Conservation (phyloP, 2,888 invertebrate genomes). For the Tortrix viridana region DNA sequence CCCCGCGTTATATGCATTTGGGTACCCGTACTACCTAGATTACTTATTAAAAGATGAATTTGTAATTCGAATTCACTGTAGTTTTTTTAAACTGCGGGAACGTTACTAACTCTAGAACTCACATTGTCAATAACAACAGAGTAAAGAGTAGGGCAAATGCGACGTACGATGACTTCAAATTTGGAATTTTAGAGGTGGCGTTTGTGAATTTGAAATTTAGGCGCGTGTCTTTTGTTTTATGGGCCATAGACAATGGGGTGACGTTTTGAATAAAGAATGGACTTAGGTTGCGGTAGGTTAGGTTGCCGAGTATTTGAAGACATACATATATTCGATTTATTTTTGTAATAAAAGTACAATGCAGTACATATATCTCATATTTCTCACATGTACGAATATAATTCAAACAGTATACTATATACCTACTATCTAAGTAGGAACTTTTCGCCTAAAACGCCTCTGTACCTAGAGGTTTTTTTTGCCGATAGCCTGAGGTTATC, state of each 20-base stretch:
- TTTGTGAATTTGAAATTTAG: background rate
- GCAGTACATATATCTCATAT: background rate
- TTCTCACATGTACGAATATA: background rate
- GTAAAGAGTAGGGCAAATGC: background rate
- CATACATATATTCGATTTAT: no score
- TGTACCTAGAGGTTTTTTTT: conserved; percentile 25
- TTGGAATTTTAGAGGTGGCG: conserved; percentile 4
- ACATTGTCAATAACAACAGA: no score
- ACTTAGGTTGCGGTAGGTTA: conserved; percentile 7
- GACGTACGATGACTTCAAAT: conserved; percentile 4
- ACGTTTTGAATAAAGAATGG: background rate
- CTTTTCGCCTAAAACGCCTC: conserved; percentile 10
- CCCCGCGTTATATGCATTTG: conserved; percentile 47
- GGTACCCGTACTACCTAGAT: conserved; percentile 6
- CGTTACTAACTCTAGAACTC: no score
- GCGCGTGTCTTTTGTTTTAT: background rate
- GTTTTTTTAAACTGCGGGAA: no score
- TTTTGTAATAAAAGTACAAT: no score
- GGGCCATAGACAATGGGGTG: background rate
- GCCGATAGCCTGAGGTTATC: conserved; percentile 33
- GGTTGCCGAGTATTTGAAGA: conserved; percentile 14
- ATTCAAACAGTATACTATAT: background rate
- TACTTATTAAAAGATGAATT: background rate
- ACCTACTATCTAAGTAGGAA: conserved; percentile 13
- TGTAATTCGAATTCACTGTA: no score